Conservation (phyloP, 2,113 vertebrate genomes). For the Oenanthe oenanthe region DNA sequence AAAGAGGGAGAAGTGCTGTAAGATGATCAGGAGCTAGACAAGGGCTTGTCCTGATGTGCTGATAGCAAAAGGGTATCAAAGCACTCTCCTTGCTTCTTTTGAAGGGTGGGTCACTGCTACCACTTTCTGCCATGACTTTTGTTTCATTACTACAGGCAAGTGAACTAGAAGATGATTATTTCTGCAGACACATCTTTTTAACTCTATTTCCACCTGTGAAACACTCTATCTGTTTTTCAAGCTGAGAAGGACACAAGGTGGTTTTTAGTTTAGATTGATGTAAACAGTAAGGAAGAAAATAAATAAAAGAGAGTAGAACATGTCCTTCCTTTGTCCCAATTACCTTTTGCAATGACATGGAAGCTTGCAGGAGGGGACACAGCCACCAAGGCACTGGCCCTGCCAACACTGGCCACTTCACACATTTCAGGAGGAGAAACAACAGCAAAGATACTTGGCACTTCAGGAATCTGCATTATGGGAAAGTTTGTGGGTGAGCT, state of each 20-base stretch:
- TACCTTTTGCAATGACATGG: neutral
- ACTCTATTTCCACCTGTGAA: neutral
- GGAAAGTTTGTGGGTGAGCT: neutral
- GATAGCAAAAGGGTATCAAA: slow-evolving; percentile 32
- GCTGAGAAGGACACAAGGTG: neutral
- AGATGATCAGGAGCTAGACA: slow-evolving; percentile 50
- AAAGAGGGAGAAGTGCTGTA: slow-evolving; percentile 67
- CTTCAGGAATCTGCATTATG: neutral
- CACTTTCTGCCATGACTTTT: slow-evolving; percentile 4
- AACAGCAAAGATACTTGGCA: neutral
- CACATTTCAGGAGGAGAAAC: neutral
- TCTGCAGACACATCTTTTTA: neutral
- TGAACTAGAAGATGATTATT: neutral
- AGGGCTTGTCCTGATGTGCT: slow-evolving; percentile 22
- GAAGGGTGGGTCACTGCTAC: slow-evolving; percentile 24
- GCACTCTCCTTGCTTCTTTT: neutral
- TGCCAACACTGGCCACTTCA: neutral
- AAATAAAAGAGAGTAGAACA: neutral
- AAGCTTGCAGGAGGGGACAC: neutral
- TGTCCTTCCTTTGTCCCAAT: neutral
- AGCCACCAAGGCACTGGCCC: neutral
- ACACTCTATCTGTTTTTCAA: neutral
- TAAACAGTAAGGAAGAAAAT: neutral
- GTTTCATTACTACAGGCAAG: neutral
- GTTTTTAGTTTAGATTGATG: neutral